Conservation (phyloP, 2,888 invertebrate species). For the Catonia carolina region DNA sequence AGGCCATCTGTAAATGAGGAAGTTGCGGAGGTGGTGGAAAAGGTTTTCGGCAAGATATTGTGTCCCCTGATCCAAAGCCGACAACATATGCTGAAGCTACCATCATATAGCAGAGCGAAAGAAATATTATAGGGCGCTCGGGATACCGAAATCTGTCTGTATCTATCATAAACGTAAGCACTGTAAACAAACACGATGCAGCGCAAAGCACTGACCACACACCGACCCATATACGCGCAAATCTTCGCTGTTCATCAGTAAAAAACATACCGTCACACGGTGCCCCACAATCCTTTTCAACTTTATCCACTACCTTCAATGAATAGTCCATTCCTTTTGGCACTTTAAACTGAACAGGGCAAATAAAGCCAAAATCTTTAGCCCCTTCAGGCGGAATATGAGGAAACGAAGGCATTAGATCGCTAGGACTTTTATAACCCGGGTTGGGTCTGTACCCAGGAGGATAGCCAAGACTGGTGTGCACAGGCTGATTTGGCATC, state of each 20-base stretch:
- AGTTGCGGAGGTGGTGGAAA: conserved; percentile 61
- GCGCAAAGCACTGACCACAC: conserved; percentile 88
- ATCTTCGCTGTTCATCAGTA: conserved; percentile 67
- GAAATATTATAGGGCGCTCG: conserved; percentile 93
- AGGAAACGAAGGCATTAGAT: conserved; percentile 21
- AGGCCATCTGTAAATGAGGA: conserved; percentile 65
- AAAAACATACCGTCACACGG: conserved; percentile 94
- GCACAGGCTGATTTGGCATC: conserved; percentile 10
- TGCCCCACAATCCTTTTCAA: conserved; percentile 70
- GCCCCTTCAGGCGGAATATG: conserved; percentile 43
- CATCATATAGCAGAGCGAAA: conserved; percentile 93
- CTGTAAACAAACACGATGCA: conserved; percentile 84
- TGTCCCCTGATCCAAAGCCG: conserved; percentile 75
- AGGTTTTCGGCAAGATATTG: conserved; percentile 75
- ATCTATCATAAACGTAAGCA: conserved; percentile 89
- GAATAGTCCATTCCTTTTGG: conserved; percentile 72
- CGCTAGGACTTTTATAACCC: conserved; percentile 15
- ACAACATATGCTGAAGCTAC: conserved; percentile 88
- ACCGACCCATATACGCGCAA: conserved; percentile 87
- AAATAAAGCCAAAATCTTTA: conserved; percentile 75
- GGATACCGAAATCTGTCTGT: conserved; percentile 94
- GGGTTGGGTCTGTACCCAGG: conserved; percentile 2
- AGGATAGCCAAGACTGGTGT: conserved; percentile 8
- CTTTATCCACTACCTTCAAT: conserved; percentile 71
- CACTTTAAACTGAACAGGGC: conserved; percentile 79